Percentiles rank a stretch among this genome's conserved stretches.
Evolutionary conservation across 1,140 invertebrate species (phyloP).

Genomic region (Dendrolimus kikuchii): DNA sequence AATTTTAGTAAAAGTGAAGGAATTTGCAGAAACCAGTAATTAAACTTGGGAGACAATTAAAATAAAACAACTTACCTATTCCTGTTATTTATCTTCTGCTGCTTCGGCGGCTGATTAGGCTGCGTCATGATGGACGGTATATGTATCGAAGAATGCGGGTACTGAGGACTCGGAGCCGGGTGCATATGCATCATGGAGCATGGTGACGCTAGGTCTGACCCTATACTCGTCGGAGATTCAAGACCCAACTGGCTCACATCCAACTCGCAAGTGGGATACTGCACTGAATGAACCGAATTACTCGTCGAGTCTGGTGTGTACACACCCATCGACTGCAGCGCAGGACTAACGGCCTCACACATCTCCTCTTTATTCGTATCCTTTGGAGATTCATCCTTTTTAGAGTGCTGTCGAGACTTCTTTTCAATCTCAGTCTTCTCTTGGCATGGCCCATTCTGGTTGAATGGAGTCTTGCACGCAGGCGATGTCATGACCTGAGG

Average conservation of each 20-base stretch:
- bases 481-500: slow-evolving; percentile 54
- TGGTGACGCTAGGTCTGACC: slow-evolving; percentile 86
- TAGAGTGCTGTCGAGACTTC: slow-evolving; percentile 70
- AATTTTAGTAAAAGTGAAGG: too few relatives aligned
- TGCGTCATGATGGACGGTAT: slow-evolving; percentile 73
- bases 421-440: slow-evolving; percentile 71
- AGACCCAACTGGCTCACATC: slow-evolving; percentile 88
- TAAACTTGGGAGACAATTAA: not conserved
- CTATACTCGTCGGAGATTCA: slow-evolving; percentile 90
- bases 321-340: slow-evolving; percentile 84
- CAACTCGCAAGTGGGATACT: slow-evolving; percentile 85
- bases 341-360: slow-evolving; percentile 73
- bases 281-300: slow-evolving; percentile 87
- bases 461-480: slow-evolving; percentile 49
- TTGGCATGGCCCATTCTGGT: slow-evolving; percentile 51
- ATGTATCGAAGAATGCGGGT: slow-evolving; percentile 77
- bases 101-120: slow-evolving; percentile 71
- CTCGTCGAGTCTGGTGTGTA: slow-evolving; percentile 89
- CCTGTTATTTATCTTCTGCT: slow-evolving; percentile 71
- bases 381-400: slow-evolving; percentile 69
- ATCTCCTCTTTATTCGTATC: slow-evolving; percentile 65
- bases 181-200: slow-evolving; percentile 79
- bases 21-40: too few relatives aligned
- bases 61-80: slow-evolving; percentile 59
- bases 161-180: slow-evolving; percentile 74